These are phyloP conservation scores for Salmo trutta DNA, from an alignment of 2,797 vertebrate genomes.

Conservation along the genomic window DNA sequence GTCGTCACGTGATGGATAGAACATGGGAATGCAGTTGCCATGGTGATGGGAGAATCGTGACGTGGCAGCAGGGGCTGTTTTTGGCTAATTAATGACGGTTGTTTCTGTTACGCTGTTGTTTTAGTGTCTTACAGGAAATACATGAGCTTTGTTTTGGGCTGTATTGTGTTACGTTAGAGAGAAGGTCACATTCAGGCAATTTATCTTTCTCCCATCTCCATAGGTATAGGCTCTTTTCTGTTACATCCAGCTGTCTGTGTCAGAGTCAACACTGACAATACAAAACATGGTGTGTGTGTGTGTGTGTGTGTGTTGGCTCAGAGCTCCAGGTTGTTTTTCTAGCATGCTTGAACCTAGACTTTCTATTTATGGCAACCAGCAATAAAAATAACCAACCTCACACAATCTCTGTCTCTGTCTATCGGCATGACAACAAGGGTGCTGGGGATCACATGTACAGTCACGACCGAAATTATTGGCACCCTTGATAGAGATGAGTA, in stretches of 20 bases:
- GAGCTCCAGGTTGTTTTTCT: neutral
- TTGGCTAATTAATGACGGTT: neutral
- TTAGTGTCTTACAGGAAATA: neutral
- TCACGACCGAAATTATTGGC: too few relatives aligned
- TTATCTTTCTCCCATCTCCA: neutral
- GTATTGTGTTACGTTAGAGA: neutral
- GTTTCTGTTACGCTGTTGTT: neutral
- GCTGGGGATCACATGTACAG: too few relatives aligned
- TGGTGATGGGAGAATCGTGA: neutral
- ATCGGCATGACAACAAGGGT: too few relatives aligned
- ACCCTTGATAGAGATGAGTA: too few relatives aligned
- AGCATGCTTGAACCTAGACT: neutral
- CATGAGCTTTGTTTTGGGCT: neutral
- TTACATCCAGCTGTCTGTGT: neutral
- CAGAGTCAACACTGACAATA: neutral
- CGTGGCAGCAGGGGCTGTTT: neutral
- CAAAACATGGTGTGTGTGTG: neutral
- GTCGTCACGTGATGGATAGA: too few relatives aligned
- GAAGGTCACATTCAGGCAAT: neutral
- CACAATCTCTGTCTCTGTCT: conserved; percentile 3
- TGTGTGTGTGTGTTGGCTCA: neutral
- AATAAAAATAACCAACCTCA: neutral
- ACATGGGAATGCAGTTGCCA: neutral
- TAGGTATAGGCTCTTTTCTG: neutral
- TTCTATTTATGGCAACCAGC: neutral